A percentile compares a stretch with the other conserved stretches of the same genome.
Conservation (phyloP, 2,113 vertebrate genomes). For the Lethenteron camtschaticum region DNA sequence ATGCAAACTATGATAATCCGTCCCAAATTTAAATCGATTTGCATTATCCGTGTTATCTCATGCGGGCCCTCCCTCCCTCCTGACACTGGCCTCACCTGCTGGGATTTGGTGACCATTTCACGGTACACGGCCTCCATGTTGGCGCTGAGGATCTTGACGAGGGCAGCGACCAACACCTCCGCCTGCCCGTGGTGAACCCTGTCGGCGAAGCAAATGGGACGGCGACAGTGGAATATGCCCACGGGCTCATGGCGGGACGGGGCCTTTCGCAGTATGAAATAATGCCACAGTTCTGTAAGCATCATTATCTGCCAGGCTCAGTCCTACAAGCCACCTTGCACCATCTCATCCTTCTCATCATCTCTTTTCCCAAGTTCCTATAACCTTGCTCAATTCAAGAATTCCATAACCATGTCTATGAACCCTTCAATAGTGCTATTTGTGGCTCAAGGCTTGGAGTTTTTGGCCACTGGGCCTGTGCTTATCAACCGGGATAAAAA, state of each 20-base stretch:
- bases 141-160: constrained; percentile 46
- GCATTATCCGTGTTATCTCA: no score
- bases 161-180: constrained; percentile 41
- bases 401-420: no score
- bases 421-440: no score
- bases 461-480: no score
- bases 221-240: not conserved
- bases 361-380: not conserved
- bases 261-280: not conserved
- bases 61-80: no score
- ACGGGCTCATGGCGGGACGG: not conserved
- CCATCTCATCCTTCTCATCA: not conserved
- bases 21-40: no score
- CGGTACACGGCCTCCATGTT: constrained; percentile 56
- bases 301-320: constrained; percentile 3
- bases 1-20: no score
- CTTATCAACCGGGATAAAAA: no score
- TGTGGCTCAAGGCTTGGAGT: no score
- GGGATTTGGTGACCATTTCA: constrained; percentile 80
- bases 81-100: constrained; percentile 41
- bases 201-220: constrained; percentile 13
- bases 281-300: not conserved
- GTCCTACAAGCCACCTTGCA: not conserved
- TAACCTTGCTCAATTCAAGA: not conserved
- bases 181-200: constrained; percentile 63